Base-by-base conservation (phyloP, 2,113 vertebrate genomes). In the Nothocercus nigrocapillus region DNA sequence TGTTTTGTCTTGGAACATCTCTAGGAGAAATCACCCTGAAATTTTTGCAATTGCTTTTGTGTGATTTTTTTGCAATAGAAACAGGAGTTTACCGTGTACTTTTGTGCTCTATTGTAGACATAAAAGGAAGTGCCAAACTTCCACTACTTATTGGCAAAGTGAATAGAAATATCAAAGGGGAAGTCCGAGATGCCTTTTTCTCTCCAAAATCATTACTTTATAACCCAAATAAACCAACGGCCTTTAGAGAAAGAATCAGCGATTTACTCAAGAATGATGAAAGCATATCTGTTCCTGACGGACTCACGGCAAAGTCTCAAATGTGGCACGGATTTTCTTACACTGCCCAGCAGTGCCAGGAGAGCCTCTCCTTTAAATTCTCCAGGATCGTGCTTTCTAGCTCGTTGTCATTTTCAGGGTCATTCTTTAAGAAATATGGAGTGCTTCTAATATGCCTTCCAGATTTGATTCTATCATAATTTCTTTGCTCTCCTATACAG, bases 41-140 rank as follows among this genome's bases (percentile, higher is more conserved):
- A 79, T 59, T 79, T 56, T 72, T 89, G 86, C 78, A 88, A 75
- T 54, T 95, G n/a, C 78, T 90, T 82, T 82, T 88, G 44, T 79
- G 40, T 66, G 40, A 86, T 27, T 73, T 58, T 32, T 66, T 94
- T 89, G 83, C 54, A 69, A 38, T 30, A 76, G 89, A 93, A 93
- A 90, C 40, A 93, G 93, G 94, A 92, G 90, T 95, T 96, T 90
- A 96, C 94, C 62, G 0, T 63, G 95, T 95, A 94, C 90, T 97
- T 96, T 93, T 94, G 66, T 85, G 88, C 84, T 86, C 83, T 92
- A 34, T 66, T 87, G 62, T 72, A 86, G 86, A 89, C 92, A 94
- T 79, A 93, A 96, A 97, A 96, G 96, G 96, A 96, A 96, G 92
- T 80, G 63, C 73, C 83, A 95, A 92, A 95, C 93, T 96, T 96